A percentile compares a stretch with the other conserved stretches of the same genome.
Evolutionary conservation across 2,113 vertebrate species (phyloP).

Genomic region (Hippoglossus stenolepis): DNA sequence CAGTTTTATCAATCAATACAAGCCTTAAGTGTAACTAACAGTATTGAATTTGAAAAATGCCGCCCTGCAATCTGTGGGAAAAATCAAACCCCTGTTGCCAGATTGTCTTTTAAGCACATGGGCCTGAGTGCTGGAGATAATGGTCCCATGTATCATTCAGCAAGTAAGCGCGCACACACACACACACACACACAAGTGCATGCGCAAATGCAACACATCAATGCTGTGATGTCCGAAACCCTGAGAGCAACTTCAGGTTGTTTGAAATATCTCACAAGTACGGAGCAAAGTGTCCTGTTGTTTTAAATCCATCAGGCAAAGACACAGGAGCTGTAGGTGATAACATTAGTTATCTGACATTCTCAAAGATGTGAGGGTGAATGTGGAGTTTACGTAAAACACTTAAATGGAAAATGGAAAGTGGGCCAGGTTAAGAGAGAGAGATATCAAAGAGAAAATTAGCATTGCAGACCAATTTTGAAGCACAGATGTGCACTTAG

Average conservation of each 20-base stretch:
- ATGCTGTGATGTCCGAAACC: constrained; percentile 8
- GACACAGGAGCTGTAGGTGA: neutral
- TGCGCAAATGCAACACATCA: constrained; percentile 1
- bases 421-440: neutral
- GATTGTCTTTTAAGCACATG: constrained; percentile 43
- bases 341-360: neutral
- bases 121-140: constrained; percentile 57
- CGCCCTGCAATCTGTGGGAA: constrained; percentile 33
- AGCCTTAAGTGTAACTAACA: constrained; percentile 30
- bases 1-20: constrained; percentile 25
- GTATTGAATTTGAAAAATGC: constrained; percentile 33
- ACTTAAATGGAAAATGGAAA: neutral
- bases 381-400: neutral
- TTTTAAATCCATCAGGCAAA: constrained; percentile 33
- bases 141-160: neutral
- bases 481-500: too few species aligned
- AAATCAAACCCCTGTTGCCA: constrained; percentile 40
- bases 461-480: too few species aligned
- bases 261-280: constrained; percentile 17
- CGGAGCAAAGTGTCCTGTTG: constrained; percentile 23
- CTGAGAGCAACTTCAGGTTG: constrained; percentile 22
- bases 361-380: constrained; percentile 45
- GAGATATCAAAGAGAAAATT: neutral
- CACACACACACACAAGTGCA: constrained; percentile 16
- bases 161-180: too few species aligned